A percentile compares a stretch with the other conserved stretches of the same genome.
Evolutionary conservation across 1,140 invertebrate genomes (phyloP).

Genomic region (Ditylenchus dipsaci): DNA sequence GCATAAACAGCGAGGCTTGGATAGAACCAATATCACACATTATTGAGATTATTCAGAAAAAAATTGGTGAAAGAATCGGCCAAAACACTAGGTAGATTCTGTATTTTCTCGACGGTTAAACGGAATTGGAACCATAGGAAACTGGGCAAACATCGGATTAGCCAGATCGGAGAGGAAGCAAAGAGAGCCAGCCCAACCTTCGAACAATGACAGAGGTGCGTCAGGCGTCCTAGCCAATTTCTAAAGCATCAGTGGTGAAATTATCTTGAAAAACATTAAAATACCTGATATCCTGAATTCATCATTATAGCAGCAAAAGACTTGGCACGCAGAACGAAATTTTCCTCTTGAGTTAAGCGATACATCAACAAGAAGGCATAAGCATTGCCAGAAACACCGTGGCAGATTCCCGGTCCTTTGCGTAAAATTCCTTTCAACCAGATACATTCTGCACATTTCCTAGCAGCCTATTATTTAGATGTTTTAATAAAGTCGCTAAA

Average conservation of each 20-base stretch:
- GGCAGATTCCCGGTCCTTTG: conserved; percentile 33
- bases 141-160: conserved; percentile 71
- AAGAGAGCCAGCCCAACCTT: conserved; percentile 77
- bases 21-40: too few relatives aligned
- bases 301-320: conserved; percentile 75
- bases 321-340: conserved; percentile 42
- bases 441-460: conserved; percentile 38
- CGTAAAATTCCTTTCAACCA: conserved; percentile 35
- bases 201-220: conserved; percentile 75
- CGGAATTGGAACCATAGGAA: conserved; percentile 70
- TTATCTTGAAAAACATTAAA: not conserved
- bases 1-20: too few relatives aligned
- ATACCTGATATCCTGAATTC: conserved; percentile 42
- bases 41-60: too few relatives aligned
- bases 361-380: conserved; percentile 26
- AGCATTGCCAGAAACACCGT: conserved; percentile 29
- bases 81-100: too few relatives aligned
- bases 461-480: conserved; percentile 14
- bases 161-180: conserved; percentile 75
- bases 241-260: conserved; percentile 29
- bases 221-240: conserved; percentile 68
- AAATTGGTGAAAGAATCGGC: too few relatives aligned
- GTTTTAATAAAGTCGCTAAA: conserved; percentile 1
- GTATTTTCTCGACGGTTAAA: not conserved
- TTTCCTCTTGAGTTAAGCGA: conserved; percentile 17